Conservation (phyloP, 2,888 invertebrate species). For the Strigamia transsilvanica region DNA sequence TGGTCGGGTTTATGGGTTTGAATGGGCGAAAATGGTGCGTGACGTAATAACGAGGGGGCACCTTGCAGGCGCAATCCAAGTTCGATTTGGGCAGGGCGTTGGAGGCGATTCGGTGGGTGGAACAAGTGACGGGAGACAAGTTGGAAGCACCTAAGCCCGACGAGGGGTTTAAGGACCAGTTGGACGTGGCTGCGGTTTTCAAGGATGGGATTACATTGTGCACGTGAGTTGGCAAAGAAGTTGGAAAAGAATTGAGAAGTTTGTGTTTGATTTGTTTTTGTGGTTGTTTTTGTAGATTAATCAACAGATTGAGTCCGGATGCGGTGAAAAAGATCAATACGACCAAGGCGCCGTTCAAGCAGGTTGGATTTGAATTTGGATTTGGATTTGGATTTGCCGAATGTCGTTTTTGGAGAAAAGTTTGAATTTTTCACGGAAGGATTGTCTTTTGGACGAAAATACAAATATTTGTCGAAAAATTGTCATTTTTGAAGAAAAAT, state of each 20-base stretch:
- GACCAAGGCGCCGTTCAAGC: conserved; percentile 64
- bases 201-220: conserved; percentile 67
- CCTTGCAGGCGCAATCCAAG: conserved; percentile 65
- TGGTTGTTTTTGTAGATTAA: conserved; percentile 61
- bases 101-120: conserved; percentile 66
- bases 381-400: not conserved
- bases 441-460: too few relatives aligned
- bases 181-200: conserved; percentile 65
- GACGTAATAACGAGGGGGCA: conserved; percentile 11
- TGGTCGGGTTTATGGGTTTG: not conserved
- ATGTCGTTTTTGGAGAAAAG: too few relatives aligned
- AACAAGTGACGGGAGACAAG: conserved; percentile 62
- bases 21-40: not conserved
- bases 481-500: too few relatives aligned
- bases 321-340: conserved; percentile 63
- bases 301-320: conserved; percentile 63
- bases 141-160: conserved; percentile 61
- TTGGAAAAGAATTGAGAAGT: not conserved
- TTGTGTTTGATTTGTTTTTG: too few relatives aligned
- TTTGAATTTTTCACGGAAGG: too few relatives aligned
- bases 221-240: conserved; percentile 62
- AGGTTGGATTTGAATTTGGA: conserved; percentile 61
- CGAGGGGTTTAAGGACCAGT: conserved; percentile 62
- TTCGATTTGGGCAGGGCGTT: conserved; percentile 66
- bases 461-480: too few relatives aligned